Percentiles rank a stretch among this genome's conserved stretches.
phyloP scores from a whole-genome alignment of 2,888 invertebrate genomes.

The Hirtodrosophila histrioides region DNA sequence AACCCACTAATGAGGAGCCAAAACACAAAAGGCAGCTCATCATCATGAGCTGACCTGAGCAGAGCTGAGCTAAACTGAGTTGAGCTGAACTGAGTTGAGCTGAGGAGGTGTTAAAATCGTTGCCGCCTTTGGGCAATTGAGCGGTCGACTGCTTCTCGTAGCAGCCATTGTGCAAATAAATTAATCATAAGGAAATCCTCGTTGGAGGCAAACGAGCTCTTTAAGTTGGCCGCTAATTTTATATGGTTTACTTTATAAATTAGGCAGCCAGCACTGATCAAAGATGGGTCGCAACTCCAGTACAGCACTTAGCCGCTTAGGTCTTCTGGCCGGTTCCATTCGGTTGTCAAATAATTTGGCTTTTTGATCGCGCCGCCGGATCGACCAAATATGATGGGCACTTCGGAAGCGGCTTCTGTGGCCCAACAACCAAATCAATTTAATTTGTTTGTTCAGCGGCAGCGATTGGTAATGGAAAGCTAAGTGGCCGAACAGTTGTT shows the following conservation, averaged over 20 bases:
- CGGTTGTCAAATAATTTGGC: conserved; percentile 64
- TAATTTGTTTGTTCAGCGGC: conserved; percentile 76
- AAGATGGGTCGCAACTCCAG: conserved; percentile 15
- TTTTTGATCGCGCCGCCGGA: conserved; percentile 65
- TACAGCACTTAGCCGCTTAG: conserved; percentile 36
- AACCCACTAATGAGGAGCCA: conserved; percentile 66
- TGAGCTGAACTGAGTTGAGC: neutral
- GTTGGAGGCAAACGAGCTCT: conserved; percentile 43
- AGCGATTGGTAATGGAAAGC: conserved; percentile 76
- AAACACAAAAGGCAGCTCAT: conserved; percentile 34
- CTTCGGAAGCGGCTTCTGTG: conserved; percentile 80
- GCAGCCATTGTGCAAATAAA: conserved; percentile 63
- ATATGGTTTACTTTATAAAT: conserved; percentile 70
- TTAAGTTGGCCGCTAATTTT: conserved; percentile 71
- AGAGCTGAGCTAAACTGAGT: too few species aligned
- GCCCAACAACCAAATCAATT: conserved; percentile 67
- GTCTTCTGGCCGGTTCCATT: conserved; percentile 15
- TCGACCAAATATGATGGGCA: conserved; percentile 43
- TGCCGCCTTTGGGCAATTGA: conserved; percentile 68
- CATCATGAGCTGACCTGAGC: conserved; percentile 13
- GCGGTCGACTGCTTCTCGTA: conserved; percentile 45
- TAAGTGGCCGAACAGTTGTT: conserved; percentile 74
- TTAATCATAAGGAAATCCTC: conserved; percentile 73
- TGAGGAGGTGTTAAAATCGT: conserved; percentile 69
- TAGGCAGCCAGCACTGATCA: conserved; percentile 59